These are phyloP conservation scores for Coelopa pilipes DNA, from an alignment of 2,888 invertebrate genomes.

Conservation along the genomic window DNA sequence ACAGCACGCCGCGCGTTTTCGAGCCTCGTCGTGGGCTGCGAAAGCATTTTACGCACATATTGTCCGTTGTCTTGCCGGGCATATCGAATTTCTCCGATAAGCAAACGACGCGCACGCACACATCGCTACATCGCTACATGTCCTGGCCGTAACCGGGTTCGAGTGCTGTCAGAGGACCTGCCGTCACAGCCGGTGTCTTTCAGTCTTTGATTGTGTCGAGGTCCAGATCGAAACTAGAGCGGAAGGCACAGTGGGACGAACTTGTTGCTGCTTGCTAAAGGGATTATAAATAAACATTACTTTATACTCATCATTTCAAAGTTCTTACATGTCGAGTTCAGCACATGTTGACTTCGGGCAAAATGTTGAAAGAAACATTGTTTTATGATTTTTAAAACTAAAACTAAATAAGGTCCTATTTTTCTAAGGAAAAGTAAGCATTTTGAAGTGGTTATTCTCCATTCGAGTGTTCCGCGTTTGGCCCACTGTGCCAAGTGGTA, in stretches of 20 bases:
- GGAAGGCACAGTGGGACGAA: conserved; percentile 47
- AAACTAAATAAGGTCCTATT: too few relatives aligned
- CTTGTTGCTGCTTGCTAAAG: too few relatives aligned
- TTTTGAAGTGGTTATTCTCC: not conserved
- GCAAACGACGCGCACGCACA: not conserved
- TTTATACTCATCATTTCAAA: too few relatives aligned
- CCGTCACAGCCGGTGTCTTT: conserved; percentile 37
- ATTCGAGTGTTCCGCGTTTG: not conserved
- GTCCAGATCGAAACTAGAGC: conserved; percentile 54
- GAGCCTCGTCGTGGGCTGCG: conserved; percentile 58
- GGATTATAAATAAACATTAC: too few relatives aligned
- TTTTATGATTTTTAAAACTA: too few relatives aligned
- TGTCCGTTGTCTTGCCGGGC: conserved; percentile 48
- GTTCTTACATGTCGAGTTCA: too few relatives aligned
- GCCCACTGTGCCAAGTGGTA: conserved; percentile 47
- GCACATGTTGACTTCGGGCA: too few relatives aligned
- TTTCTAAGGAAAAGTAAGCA: too few relatives aligned
- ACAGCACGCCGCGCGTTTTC: conserved; percentile 54
- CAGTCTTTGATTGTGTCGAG: conserved; percentile 39
- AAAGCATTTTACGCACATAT: conserved; percentile 55
- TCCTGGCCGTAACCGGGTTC: conserved; percentile 5
- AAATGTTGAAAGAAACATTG: too few relatives aligned
- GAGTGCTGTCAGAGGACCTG: conserved; percentile 46
- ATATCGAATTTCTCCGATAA: conserved; percentile 16
- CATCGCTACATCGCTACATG: too few relatives aligned